A percentile compares a stretch with the other conserved stretches of the same genome.
phyloP scores from a whole-genome alignment of 2,113 vertebrate genomes.

The Datnioides undecimradiatus region DNA sequence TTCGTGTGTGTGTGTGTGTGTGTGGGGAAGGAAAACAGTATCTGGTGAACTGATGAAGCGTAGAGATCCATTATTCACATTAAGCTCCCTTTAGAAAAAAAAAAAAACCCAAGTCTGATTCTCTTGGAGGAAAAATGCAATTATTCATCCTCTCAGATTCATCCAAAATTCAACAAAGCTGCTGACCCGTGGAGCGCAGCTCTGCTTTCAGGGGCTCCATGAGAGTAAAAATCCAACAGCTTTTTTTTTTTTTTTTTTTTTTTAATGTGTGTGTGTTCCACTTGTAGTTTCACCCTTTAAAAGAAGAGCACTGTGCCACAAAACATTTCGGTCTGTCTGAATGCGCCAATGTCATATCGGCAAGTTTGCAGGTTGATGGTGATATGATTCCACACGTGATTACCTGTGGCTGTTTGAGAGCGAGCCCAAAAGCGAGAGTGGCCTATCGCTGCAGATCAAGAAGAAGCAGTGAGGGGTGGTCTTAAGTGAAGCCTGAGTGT shows the following conservation, averaged over 20 bases:
- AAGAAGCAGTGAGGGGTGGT: slow-evolving; percentile 66
- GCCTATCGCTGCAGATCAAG: slow-evolving; percentile 57
- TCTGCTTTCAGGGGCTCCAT: slow-evolving; percentile 6
- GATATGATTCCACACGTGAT: slow-evolving; percentile 39
- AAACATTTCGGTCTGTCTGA: slow-evolving; percentile 21
- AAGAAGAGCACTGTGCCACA: background rate
- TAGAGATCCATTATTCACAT: slow-evolving; percentile 63
- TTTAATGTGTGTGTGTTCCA: too few species aligned
- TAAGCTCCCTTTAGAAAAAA: slow-evolving; percentile 41
- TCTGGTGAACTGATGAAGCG: slow-evolving; percentile 18
- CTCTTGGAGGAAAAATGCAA: slow-evolving; percentile 41
- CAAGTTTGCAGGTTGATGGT: slow-evolving; percentile 39
- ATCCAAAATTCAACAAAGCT: slow-evolving; percentile 53
- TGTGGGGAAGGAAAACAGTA: background rate
- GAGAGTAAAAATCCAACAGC: background rate
- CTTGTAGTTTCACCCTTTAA: slow-evolving; percentile 14
- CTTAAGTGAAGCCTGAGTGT: slow-evolving; percentile 64
- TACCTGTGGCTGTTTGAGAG: slow-evolving; percentile 50
- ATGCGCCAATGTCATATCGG: slow-evolving; percentile 36
- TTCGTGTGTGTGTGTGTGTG: too few species aligned
- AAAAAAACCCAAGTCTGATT: slow-evolving; percentile 21
- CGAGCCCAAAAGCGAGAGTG: slow-evolving; percentile 21
- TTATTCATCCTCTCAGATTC: slow-evolving; percentile 52
- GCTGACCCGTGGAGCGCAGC: slow-evolving; percentile 45
- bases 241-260: too few species aligned